These are phyloP conservation scores for Australoheros facetus DNA, from an alignment of 2,797 vertebrate genomes.

Conservation along the genomic window DNA sequence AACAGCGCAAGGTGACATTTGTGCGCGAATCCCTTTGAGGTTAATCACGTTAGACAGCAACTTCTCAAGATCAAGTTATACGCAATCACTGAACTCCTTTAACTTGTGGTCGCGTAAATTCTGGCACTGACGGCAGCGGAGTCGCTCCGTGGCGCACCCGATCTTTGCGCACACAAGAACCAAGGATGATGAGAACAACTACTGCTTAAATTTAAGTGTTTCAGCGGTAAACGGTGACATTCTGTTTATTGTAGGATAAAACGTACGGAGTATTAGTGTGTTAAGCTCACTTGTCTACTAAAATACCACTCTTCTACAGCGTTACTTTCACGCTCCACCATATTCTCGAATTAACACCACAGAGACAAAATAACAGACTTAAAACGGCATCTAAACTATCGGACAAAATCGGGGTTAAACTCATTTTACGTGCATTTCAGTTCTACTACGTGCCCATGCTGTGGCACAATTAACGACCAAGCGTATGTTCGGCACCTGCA, in stretches of 20 bases:
- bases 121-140: neutral
- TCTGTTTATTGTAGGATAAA: neutral
- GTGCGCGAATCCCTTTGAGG: conserved; percentile 42
- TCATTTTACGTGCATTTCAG: conserved; percentile 7
- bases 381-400: neutral
- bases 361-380: neutral
- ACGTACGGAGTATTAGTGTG: neutral
- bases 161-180: conserved; percentile 32
- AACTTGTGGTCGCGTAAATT: conserved; percentile 22
- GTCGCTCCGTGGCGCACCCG: conserved; percentile 49
- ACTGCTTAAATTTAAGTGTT: neutral
- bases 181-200: conserved; percentile 31
- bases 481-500: neutral
- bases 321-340: neutral
- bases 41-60: conserved; percentile 72
- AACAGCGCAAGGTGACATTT: conserved; percentile 3
- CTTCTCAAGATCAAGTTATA: conserved; percentile 62
- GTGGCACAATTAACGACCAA: neutral
- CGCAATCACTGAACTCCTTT: conserved; percentile 28
- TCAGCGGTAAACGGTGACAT: neutral
- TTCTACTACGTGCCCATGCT: neutral
- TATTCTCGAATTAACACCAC: neutral
- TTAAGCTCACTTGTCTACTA: neutral
- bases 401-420: conserved; percentile 16
- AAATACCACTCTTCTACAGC: neutral